phyloP scores from a whole-genome alignment of 2,113 vertebrate species.

The Leiothrix lutea region DNA sequence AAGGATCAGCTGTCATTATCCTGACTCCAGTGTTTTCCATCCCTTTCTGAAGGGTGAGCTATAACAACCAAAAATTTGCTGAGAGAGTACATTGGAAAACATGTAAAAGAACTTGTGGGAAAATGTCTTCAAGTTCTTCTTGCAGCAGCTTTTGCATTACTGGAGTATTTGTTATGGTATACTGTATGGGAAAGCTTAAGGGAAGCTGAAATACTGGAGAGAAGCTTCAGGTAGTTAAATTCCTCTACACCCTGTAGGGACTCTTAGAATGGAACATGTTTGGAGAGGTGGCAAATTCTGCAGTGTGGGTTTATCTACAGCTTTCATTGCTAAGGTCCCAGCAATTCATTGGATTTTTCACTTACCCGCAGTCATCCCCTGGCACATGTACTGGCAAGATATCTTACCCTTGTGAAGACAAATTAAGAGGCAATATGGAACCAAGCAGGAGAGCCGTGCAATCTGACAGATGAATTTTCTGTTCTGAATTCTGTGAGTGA shows the following conservation, averaged over 20 bases:
- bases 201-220: neutral
- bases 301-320: neutral
- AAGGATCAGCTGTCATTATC: neutral
- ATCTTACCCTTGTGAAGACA: neutral
- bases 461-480: slow-evolving; percentile 13
- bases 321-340: neutral
- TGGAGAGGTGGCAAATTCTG: neutral
- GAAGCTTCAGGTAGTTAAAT: neutral
- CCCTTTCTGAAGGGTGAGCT: neutral
- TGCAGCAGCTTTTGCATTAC: neutral
- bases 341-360: neutral
- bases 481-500: neutral
- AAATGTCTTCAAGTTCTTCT: neutral
- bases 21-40: neutral
- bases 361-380: neutral
- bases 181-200: neutral
- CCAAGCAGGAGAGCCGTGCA: neutral
- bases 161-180: neutral
- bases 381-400: neutral
- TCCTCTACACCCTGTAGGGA: neutral
- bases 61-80: neutral
- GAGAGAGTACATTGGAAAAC: neutral
- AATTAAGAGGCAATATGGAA: neutral
- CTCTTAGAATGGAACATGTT: neutral
- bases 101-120: neutral